Evolutionary conservation across 2,113 vertebrate genomes (phyloP).

Genomic region (Eupsittula cactorum): DNA sequence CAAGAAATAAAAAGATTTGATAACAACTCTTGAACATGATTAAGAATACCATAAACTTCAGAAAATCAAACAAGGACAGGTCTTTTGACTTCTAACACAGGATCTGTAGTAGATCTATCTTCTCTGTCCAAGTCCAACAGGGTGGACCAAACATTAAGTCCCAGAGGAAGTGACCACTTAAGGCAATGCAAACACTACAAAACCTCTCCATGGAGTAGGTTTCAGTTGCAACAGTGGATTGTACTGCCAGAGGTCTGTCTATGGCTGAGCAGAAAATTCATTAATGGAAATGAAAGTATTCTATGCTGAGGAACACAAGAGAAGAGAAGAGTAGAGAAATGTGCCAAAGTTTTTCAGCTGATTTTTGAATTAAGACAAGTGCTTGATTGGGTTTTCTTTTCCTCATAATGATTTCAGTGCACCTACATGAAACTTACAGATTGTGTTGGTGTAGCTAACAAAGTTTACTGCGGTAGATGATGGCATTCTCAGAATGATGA

Average conservation of each 20-base stretch:
- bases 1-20: not conserved
- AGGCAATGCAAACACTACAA: not conserved
- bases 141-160: not conserved
- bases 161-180: not conserved
- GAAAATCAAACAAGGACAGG: not conserved
- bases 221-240: not conserved
- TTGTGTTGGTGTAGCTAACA: not conserved
- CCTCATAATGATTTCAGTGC: not conserved
- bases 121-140: not conserved
- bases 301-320: not conserved
- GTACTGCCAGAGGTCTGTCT: not conserved
- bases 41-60: not conserved
- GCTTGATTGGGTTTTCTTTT: not conserved
- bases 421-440: not conserved
- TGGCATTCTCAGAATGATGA: not conserved
- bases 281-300: not conserved
- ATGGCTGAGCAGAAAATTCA: not conserved
- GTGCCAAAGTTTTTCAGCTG: not conserved
- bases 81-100: not conserved
- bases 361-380: not conserved
- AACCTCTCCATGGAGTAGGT: not conserved
- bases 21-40: not conserved
- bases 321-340: not conserved
- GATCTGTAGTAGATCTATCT: not conserved
- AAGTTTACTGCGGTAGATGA: not conserved